phyloP scores from a whole-genome alignment of 1,140 invertebrate species.

The Drosophila teissieri region DNA sequence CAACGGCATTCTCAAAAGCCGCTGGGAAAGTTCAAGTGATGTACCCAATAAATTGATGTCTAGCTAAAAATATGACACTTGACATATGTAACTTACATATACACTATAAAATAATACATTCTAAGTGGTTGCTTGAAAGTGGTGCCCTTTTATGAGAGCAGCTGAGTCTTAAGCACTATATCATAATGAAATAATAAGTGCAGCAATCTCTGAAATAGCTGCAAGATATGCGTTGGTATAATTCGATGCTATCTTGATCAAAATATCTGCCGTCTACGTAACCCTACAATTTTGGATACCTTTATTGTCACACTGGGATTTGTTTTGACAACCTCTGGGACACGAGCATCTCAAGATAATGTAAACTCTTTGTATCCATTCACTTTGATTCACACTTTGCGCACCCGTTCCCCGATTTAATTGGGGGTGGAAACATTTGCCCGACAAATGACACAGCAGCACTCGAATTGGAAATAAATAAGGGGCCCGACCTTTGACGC shows the following conservation, averaged over 20 bases:
- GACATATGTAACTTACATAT: neutral
- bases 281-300: too few species aligned
- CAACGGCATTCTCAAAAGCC: neutral
- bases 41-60: neutral
- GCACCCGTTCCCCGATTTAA: slow-evolving; percentile 3
- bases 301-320: neutral
- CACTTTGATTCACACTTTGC: neutral
- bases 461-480: slow-evolving; percentile 57
- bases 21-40: neutral
- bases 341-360: neutral
- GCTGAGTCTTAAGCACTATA: too few species aligned
- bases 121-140: neutral
- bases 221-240: too few species aligned
- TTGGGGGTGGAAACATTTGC: slow-evolving; percentile 26
- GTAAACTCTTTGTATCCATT: slow-evolving; percentile 1
- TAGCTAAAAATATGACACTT: neutral
- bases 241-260: too few species aligned
- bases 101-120: neutral
- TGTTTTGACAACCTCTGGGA: neutral
- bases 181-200: too few species aligned
- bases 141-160: too few species aligned
- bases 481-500: slow-evolving; percentile 55
- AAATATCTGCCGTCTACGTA: too few species aligned
- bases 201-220: too few species aligned
- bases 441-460: slow-evolving; percentile 45